A percentile compares a stretch with the other conserved stretches of the same genome.
These are phyloP conservation scores for Aphelocoma californica DNA, from an alignment of 2,797 vertebrate genomes.

Conservation along the genomic window DNA sequence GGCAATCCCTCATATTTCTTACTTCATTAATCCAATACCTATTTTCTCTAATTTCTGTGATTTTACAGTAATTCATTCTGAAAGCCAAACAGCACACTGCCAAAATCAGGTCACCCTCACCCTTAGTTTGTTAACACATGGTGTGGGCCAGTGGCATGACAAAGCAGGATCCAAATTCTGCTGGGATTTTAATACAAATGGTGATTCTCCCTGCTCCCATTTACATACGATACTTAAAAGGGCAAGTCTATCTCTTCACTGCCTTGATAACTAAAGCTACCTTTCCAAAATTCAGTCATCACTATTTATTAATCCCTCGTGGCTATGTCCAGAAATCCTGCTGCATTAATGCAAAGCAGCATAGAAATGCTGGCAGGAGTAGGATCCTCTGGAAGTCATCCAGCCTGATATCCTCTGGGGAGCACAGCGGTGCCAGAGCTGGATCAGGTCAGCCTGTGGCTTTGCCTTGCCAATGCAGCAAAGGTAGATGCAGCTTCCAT, in stretches of 20 bases:
- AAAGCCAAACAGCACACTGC: not conserved
- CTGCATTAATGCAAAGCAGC: not conserved
- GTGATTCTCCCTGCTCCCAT: not conserved
- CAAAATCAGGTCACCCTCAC: not conserved
- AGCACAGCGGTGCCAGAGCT: not conserved
- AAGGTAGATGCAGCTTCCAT: not conserved
- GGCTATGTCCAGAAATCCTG: not conserved
- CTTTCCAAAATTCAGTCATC: not conserved
- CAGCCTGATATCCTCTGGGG: not conserved
- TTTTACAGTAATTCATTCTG: not conserved
- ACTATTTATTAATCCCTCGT: not conserved
- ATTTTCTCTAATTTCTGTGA: not conserved
- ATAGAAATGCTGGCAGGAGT: not conserved
- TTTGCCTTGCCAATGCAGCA: not conserved
- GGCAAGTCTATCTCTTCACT: not conserved
- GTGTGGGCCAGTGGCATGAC: not conserved
- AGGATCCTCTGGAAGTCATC: not conserved
- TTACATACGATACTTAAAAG: not conserved
- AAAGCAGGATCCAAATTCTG: not conserved
- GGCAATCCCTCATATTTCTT: not conserved
- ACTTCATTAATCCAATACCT: not conserved
- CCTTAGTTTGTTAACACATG: not conserved
- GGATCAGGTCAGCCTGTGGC: not conserved
- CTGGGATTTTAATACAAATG: not conserved
- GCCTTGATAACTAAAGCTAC: not conserved